Evolutionary conservation across 1,140 invertebrate species (phyloP).

Genomic region (Drosophila pseudoananassae): DNA sequence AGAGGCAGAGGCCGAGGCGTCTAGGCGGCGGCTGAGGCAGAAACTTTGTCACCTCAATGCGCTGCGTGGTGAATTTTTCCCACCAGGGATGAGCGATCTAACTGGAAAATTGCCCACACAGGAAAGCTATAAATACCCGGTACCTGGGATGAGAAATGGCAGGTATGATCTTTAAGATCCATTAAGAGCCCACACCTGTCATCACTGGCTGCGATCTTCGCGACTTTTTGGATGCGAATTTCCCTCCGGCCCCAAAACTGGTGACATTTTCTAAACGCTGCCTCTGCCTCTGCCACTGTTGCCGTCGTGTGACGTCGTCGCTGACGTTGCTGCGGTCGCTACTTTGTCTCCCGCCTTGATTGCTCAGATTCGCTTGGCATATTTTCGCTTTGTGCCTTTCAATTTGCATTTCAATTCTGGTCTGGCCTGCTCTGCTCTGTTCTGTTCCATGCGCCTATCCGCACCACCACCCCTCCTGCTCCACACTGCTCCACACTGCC

Average conservation of each 20-base stretch:
- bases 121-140: not conserved
- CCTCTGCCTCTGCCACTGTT: slow-evolving; percentile 11
- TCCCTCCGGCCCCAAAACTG: slow-evolving; percentile 30
- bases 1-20: slow-evolving; percentile 14
- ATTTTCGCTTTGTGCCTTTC: slow-evolving; percentile 75
- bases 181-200: not conserved
- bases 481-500: not conserved
- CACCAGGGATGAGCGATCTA: slow-evolving; percentile 2
- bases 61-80: slow-evolving; percentile 42
- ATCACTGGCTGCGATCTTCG: slow-evolving; percentile 9
- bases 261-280: slow-evolving; percentile 47
- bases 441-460: slow-evolving; percentile 29
- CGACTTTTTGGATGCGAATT: slow-evolving; percentile 29
- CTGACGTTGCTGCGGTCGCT: slow-evolving; percentile 38
- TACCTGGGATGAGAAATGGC: not conserved
- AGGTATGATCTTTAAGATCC: no score
- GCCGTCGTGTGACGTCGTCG: slow-evolving; percentile 1
- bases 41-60: slow-evolving; percentile 60
- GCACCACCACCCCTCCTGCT: slow-evolving; percentile 4
- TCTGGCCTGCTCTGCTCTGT: not conserved
- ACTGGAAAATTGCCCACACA: not conserved
- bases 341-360: slow-evolving; percentile 65
- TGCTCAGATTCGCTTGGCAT: slow-evolving; percentile 57
- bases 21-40: slow-evolving; percentile 17
- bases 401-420: slow-evolving; percentile 75